phyloP scores from a whole-genome alignment of 23 tunicate genomes.

The Trididemnum miniatum region DNA sequence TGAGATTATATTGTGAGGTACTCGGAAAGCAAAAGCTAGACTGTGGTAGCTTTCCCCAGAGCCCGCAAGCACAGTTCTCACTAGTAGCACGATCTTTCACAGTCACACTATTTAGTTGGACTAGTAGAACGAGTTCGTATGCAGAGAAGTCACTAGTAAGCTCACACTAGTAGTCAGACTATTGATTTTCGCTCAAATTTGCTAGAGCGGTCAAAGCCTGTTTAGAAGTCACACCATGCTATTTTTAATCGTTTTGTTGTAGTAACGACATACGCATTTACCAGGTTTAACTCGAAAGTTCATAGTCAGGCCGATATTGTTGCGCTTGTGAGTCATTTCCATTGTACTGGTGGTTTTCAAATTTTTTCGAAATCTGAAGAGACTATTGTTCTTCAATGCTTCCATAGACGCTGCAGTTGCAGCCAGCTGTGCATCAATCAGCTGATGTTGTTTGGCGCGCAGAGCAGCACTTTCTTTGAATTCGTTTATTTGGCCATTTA shows the following conservation, averaged over 20 bases:
- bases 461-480: background rate
- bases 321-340: no score
- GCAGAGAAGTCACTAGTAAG: background rate
- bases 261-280: background rate
- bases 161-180: background rate
- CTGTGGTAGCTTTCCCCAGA: no score
- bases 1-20: no score
- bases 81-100: background rate
- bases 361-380: no score
- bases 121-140: background rate
- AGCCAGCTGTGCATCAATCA: background rate
- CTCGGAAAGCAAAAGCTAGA: no score
- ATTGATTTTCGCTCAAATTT: background rate
- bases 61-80: background rate
- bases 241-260: background rate
- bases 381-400: background rate
- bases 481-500: background rate
- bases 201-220: background rate
- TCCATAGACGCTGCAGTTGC: background rate
- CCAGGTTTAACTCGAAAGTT: background rate
- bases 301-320: no score
- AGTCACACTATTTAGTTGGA: background rate
- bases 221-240: background rate
- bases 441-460: background rate
- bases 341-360: no score